Percentiles rank a stretch among this genome's conserved stretches.
Evolutionary conservation across 2,888 invertebrate genomes (phyloP).

Genomic region (Andrena bucephala): DNA sequence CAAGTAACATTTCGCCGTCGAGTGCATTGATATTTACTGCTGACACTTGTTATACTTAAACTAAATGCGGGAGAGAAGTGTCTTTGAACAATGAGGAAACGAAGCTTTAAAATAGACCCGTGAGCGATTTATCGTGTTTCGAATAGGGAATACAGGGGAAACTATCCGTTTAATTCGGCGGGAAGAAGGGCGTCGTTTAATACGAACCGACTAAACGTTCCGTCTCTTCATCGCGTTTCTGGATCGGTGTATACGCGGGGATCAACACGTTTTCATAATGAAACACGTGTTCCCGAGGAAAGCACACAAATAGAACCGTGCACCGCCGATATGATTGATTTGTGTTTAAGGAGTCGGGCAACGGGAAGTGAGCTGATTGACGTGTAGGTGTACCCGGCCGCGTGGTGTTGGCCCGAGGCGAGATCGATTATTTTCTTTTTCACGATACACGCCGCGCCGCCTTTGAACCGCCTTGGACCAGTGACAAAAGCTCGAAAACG

Average conservation of each 20-base stretch:
- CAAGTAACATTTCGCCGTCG: too few relatives aligned
- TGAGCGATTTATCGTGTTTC: too few relatives aligned
- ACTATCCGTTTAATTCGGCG: not conserved
- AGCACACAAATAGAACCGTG: conserved; percentile 51
- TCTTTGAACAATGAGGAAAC: too few relatives aligned
- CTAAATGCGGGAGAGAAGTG: too few relatives aligned
- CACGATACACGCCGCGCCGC: conserved; percentile 25
- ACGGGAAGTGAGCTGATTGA: conserved; percentile 55
- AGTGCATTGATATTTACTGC: too few relatives aligned
- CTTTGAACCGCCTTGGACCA: conserved; percentile 15
- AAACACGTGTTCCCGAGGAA: conserved; percentile 50
- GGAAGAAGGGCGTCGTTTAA: not conserved
- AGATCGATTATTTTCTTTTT: conserved; percentile 59
- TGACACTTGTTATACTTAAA: too few relatives aligned
- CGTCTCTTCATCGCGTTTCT: not conserved
- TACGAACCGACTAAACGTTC: not conserved
- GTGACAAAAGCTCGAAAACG: not conserved
- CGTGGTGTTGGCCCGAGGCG: not conserved
- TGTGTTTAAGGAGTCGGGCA: conserved; percentile 70
- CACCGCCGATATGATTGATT: conserved; percentile 64
- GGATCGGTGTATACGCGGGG: conserved; percentile 8
- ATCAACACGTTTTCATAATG: conserved; percentile 44
- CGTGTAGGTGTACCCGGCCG: conserved; percentile 38
- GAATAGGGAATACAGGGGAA: too few relatives aligned
- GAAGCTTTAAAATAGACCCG: too few relatives aligned